Percentiles rank a stretch among this genome's conserved stretches.
Evolutionary conservation across 1,140 invertebrate species (phyloP).

Genomic region (Ceratina calcarata): DNA sequence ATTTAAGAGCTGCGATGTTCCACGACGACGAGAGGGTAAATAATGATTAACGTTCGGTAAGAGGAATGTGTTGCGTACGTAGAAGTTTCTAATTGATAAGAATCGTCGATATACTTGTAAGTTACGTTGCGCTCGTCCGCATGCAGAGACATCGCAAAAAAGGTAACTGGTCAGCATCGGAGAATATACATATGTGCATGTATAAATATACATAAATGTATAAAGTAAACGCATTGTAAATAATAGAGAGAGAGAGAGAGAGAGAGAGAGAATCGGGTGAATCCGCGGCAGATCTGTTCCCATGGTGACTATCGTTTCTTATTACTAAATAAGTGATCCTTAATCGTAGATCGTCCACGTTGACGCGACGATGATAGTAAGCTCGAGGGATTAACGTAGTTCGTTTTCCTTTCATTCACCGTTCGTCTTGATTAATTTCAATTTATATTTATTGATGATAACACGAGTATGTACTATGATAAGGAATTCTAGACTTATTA

Average conservation of each 20-base stretch:
- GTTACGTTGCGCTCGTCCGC: not conserved
- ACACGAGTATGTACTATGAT: not conserved
- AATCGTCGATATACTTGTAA: slow-evolving; percentile 33
- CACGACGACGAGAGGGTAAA: not conserved
- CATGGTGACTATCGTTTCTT: slow-evolving; percentile 50
- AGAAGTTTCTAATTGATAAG: slow-evolving; percentile 12
- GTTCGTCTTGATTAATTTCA: not conserved
- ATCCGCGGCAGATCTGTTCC: slow-evolving; percentile 8
- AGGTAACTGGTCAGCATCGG: not conserved
- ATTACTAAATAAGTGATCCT: slow-evolving; percentile 31
- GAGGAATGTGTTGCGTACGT: slow-evolving; percentile 40
- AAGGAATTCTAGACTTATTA: not conserved
- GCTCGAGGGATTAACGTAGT: not conserved
- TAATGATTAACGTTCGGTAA: slow-evolving; percentile 14
- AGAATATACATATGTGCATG: slow-evolving; percentile 42
- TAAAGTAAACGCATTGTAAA: slow-evolving; percentile 72
- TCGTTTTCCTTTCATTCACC: not conserved
- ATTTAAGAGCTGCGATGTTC: slow-evolving; percentile 65
- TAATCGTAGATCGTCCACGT: not conserved
- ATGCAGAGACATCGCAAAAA: slow-evolving; percentile 5
- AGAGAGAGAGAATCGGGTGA: slow-evolving; percentile 18
- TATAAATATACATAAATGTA: slow-evolving; percentile 63
- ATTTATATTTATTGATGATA: not conserved
- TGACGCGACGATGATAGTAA: not conserved
- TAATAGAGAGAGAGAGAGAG: slow-evolving; percentile 56